These are phyloP conservation scores for Pyrochroa serraticornis DNA, from an alignment of 2,888 invertebrate genomes.

Conservation along the genomic window DNA sequence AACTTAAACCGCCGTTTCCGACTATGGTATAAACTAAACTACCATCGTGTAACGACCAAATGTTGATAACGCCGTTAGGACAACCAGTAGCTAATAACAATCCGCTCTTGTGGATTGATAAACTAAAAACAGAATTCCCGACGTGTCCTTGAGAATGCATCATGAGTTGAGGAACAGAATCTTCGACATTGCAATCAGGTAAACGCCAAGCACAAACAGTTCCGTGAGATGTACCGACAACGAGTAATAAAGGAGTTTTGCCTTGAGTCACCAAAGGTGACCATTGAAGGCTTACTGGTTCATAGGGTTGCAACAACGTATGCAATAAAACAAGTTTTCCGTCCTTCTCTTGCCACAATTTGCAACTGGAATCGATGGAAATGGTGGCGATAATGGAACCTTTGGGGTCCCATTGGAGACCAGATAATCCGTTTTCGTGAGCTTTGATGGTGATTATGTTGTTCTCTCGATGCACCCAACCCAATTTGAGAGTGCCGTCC, in stretches of 20 bases:
- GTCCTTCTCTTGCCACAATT: slow-evolving; percentile 58
- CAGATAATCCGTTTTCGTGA: slow-evolving; percentile 56
- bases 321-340: slow-evolving; percentile 56
- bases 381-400: slow-evolving; percentile 62
- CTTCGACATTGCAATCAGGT: slow-evolving; percentile 42
- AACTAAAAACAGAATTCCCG: slow-evolving; percentile 60
- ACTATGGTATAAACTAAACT: slow-evolving; percentile 62
- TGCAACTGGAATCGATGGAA: slow-evolving; percentile 58
- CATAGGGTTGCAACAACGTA: slow-evolving; percentile 57
- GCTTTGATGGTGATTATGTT: slow-evolving; percentile 53
- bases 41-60: slow-evolving; percentile 67
- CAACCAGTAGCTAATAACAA: slow-evolving; percentile 64
- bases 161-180: slow-evolving; percentile 49
- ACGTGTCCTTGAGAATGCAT: slow-evolving; percentile 62
- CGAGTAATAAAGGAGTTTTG: slow-evolving; percentile 54
- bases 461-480: slow-evolving; percentile 51
- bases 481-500: slow-evolving; percentile 62
- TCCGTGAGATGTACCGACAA: slow-evolving; percentile 63
- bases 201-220: slow-evolving; percentile 60
- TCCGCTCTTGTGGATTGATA: slow-evolving; percentile 61
- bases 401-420: slow-evolving; percentile 61
- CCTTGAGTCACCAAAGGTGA: slow-evolving; percentile 59
- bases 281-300: slow-evolving; percentile 62
- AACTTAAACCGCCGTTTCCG: slow-evolving; percentile 59
- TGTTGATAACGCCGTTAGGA: slow-evolving; percentile 62